These are phyloP conservation scores for Ectemnius continuus DNA, from an alignment of 2,888 invertebrate genomes.

Conservation along the genomic window DNA sequence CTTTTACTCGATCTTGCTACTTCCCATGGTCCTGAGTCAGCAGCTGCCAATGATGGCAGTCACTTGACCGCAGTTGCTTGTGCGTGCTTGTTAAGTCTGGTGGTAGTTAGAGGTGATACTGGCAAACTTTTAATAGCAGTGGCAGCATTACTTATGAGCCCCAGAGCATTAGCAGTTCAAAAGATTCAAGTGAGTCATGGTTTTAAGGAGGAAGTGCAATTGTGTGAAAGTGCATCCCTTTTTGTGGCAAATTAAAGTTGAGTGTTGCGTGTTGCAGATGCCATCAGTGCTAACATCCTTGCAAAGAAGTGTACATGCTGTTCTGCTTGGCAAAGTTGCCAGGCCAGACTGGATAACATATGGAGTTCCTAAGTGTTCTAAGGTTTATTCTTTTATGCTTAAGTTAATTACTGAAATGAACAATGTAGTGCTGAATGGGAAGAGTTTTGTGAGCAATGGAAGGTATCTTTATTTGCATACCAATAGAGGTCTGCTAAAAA, in stretches of 20 bases:
- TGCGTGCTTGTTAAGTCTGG: slow-evolving; percentile 93
- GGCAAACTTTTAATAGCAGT: slow-evolving; percentile 93
- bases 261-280: slow-evolving; percentile 80
- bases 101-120: slow-evolving; percentile 95
- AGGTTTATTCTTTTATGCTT: slow-evolving; percentile 85
- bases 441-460: slow-evolving; percentile 92
- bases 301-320: slow-evolving; percentile 93
- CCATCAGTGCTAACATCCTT: slow-evolving; percentile 91
- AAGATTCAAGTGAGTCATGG: slow-evolving; percentile 83
- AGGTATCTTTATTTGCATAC: slow-evolving; percentile 92
- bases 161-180: slow-evolving; percentile 87
- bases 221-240: too few relatives aligned
- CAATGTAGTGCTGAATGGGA: slow-evolving; percentile 78
- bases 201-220: neutral
- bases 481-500: slow-evolving; percentile 91
- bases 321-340: slow-evolving; percentile 89
- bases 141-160: slow-evolving; percentile 92
- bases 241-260: neutral
- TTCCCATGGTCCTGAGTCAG: slow-evolving; percentile 82
- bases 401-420: slow-evolving; percentile 79
- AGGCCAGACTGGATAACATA: slow-evolving; percentile 93
- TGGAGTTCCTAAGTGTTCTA: slow-evolving; percentile 89
- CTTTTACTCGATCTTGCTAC: slow-evolving; percentile 91
- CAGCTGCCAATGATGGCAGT: slow-evolving; percentile 82
- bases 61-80: slow-evolving; percentile 92